Evolutionary conservation across 2,797 vertebrate genomes (phyloP).

Genomic region (Apogon hyalosoma): DNA sequence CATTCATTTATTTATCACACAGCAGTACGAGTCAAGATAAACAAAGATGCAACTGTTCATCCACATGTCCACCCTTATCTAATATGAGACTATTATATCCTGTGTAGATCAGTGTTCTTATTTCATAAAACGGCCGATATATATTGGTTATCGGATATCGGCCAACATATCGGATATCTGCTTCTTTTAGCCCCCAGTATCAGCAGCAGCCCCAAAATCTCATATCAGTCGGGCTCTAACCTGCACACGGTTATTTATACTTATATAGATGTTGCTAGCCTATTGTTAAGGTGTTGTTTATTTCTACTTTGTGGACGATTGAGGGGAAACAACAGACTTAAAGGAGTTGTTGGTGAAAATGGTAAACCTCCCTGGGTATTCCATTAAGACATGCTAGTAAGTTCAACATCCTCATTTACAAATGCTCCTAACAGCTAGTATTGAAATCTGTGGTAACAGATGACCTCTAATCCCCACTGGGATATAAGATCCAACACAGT

Average conservation of each 20-base stretch:
- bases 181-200: no score
- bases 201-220: no score
- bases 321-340: neutral
- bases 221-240: no score
- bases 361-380: slow-evolving; percentile 4
- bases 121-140: no score
- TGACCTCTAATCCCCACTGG: slow-evolving; percentile 58
- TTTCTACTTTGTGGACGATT: neutral
- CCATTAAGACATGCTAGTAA: slow-evolving; percentile 18
- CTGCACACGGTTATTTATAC: neutral
- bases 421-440: slow-evolving; percentile 27
- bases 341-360: slow-evolving; percentile 7
- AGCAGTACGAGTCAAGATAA: no score
- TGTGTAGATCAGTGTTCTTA: no score
- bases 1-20: no score
- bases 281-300: neutral
- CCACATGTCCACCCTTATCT: no score
- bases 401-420: slow-evolving; percentile 49
- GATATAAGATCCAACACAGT: slow-evolving; percentile 48
- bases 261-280: neutral
- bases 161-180: no score
- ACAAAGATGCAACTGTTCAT: no score
- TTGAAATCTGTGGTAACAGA: slow-evolving; percentile 58
- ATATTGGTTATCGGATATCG: no score
- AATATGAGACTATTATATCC: no score